Conservation (phyloP, 2,797 vertebrate species). For the Falco berigora region DNA sequence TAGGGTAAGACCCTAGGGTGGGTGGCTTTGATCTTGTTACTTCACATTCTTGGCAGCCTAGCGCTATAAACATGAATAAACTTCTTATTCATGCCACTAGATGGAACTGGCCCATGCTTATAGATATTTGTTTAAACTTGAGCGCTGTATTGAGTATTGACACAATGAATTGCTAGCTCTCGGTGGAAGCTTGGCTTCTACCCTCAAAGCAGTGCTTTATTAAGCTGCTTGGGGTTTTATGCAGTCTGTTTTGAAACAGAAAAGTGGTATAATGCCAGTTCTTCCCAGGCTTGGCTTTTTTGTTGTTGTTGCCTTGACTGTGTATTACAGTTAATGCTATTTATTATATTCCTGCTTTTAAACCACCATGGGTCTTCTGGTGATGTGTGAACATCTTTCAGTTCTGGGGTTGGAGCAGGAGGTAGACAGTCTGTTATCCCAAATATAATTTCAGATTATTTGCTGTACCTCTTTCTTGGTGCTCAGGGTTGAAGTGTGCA, state of each 20-base stretch:
- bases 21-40: conserved; percentile 39
- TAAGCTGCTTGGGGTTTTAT: neutral
- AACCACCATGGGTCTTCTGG: neutral
- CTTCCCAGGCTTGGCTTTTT: neutral
- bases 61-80: conserved; percentile 13
- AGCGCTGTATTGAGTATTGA: neutral
- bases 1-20: conserved; percentile 22
- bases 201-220: conserved; percentile 5
- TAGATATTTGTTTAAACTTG: conserved; percentile 32
- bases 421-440: neutral
- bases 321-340: neutral
- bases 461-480: neutral
- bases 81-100: conserved; percentile 21
- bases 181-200: neutral
- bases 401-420: no score
- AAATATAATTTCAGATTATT: neutral
- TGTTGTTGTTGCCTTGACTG: neutral
- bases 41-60: neutral
- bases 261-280: neutral
- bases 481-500: neutral
- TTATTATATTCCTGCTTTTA: neutral
- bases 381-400: neutral
- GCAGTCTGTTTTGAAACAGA: neutral
- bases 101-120: conserved; percentile 7
- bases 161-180: conserved; percentile 12